Evolutionary conservation across 2,888 invertebrate genomes (phyloP), one percentile per base, ranked within the genome.

Genomic region (Cyclophora punctaria): DNA sequence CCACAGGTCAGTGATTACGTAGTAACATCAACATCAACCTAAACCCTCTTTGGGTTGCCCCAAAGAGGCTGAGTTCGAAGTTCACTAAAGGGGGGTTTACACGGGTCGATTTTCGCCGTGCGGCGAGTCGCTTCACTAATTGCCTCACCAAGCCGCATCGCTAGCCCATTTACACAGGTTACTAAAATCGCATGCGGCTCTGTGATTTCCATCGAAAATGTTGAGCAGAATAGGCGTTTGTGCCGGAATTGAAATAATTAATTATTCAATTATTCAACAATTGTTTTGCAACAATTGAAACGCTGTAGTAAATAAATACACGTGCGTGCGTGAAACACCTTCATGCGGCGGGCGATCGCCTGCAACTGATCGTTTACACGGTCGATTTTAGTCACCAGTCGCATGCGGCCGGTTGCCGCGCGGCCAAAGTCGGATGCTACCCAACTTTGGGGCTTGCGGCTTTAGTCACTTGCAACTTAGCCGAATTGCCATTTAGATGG

Each of bases 61-160:
- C n/a, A n/a, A n/a, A n/a, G n/a, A n/a, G n/a, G n/a, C n/a, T n/a
- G n/a, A n/a, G n/a, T n/a, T n/a, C n/a, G n/a, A n/a, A n/a, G n/a
- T n/a, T n/a, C n/a, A 20, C 20, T 20, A 20, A 37, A n/a, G 43
- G 20, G 7, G 43, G 20, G 43, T 4, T 43, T 59, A 68, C 65
- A 66, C 62, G 67, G 65, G 66, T 67, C 66, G 67, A 68, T 70
- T 69, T 67, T 69, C 62, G 66, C 65, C 64, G 65, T 71, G 65
- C 66, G 67, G 63, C 64, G 41, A 58, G 56, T 62, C 58, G 56
- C 63, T 63, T 58, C 57, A 57, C 56, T 34, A 58, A 60, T 60
- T 49, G 57, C 58, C 57, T 59, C 51, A 51, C 58, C 60, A 65
- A 62, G 58, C 63, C 62, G 62, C 63, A 66, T 66, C 60, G 66